Conservation (phyloP, 2,113 vertebrate genomes). For the Casuarius casuarius region DNA sequence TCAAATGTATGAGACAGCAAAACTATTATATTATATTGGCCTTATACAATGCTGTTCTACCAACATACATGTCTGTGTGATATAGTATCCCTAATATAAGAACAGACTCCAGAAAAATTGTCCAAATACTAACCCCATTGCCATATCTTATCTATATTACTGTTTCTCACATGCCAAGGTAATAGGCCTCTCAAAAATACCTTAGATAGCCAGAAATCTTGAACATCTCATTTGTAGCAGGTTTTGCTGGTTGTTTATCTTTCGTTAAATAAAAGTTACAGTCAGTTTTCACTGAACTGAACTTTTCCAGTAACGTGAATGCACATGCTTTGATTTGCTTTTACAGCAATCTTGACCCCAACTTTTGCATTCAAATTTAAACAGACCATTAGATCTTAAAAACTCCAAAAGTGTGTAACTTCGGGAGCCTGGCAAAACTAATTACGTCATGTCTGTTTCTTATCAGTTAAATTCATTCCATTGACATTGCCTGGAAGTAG, state of each 20-base stretch:
- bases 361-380: neutral
- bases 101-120: neutral
- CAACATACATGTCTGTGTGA: neutral
- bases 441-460: neutral
- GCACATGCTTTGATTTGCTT: neutral
- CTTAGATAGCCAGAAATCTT: neutral
- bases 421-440: neutral
- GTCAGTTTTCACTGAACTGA: neutral
- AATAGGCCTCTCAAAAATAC: neutral
- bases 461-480: neutral
- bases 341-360: neutral
- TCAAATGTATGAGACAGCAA: neutral
- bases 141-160: neutral
- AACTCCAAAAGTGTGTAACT: neutral
- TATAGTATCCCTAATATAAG: neutral
- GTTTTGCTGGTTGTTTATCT: neutral
- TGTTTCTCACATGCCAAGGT: neutral
- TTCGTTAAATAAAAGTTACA: neutral
- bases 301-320: neutral
- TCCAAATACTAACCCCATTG: neutral
- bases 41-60: neutral
- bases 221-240: neutral
- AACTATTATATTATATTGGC: neutral
- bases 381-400: neutral
- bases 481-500: neutral